Evolutionary conservation across 2,888 invertebrate genomes (phyloP), one percentile per base, ranked within the genome.

Genomic region (Tipula lateralis): DNA sequence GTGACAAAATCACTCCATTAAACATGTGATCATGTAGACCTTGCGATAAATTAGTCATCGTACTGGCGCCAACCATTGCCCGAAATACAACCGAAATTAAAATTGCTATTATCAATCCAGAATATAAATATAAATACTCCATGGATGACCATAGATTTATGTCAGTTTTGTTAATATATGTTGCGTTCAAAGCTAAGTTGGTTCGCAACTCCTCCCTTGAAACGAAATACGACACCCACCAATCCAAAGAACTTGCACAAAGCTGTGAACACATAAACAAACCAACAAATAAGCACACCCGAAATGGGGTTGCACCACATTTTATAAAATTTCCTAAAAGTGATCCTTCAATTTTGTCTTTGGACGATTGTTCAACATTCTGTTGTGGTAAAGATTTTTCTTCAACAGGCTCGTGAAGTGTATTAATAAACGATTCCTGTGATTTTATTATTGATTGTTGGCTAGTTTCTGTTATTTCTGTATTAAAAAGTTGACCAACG

Each of bases 21-120:
- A 96, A 95, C 94, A 96, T 95, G 12, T 87, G 89, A 88, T 94
- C 92, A 88, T 96, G 96, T 0, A 96, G 91, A 29, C 91, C 92
- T 85, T 92, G 92, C 0, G 95, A 95, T 0, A 95, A 93, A 4
- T 90, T 89, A 87, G 94, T 92, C 85, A 94, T 93, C 32, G 93
- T 88, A 32, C 90, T 89, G 86, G 93, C 94, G 88, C 94, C 94
- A 2, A 93, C 91, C 86, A 93, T 89, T 1, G 94, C 94, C 84
- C 95, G 44, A 5, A 16, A 89, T 7, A 92, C 85, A 85, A 94
- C 89, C 0, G 93, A 93, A 44, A 93, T 88, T 0, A 93, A 34
- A 84, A 94, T 92, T 44, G 91, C 89, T 0, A 89, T 86, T 0
- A 89, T 66, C 0, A 94, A 6, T 50, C 16, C 16, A 6, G 16